phyloP scores from a whole-genome alignment of 2,113 vertebrate genomes.

The Chaetops frenatus region DNA sequence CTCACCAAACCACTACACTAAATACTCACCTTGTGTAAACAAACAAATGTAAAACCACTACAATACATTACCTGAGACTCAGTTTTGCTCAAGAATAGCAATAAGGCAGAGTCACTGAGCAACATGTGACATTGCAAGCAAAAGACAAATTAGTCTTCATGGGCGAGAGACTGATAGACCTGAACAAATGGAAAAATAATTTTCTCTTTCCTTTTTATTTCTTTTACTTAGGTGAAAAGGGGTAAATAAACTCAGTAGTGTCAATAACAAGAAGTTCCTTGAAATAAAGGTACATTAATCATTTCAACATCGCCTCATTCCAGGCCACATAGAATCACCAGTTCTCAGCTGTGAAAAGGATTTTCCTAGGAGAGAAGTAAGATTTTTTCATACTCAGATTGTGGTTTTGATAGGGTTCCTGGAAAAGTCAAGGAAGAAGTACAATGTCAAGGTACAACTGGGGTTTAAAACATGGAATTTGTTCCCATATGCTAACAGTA shows the following conservation, averaged over 20 bases:
- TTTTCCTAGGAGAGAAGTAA: neutral
- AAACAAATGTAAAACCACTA: too few species aligned
- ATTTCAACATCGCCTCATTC: neutral
- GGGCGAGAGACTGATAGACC: neutral
- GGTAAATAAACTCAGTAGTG: neutral
- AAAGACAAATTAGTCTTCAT: conserved; percentile 21
- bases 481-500: neutral
- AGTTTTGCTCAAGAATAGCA: conserved; percentile 22
- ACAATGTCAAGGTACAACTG: neutral
- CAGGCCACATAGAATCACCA: neutral
- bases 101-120: neutral
- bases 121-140: conserved; percentile 20
- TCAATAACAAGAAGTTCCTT: neutral
- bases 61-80: conserved; percentile 2
- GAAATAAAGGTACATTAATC: neutral
- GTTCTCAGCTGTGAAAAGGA: neutral
- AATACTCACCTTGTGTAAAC: too few species aligned
- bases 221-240: neutral
- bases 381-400: neutral
- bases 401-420: neutral
- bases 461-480: neutral
- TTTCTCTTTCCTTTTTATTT: neutral
- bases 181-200: neutral
- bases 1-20: too few species aligned
- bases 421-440: neutral